Evolutionary conservation across 2,113 vertebrate genomes (phyloP).

Genomic region (Otolemur garnettii): DNA sequence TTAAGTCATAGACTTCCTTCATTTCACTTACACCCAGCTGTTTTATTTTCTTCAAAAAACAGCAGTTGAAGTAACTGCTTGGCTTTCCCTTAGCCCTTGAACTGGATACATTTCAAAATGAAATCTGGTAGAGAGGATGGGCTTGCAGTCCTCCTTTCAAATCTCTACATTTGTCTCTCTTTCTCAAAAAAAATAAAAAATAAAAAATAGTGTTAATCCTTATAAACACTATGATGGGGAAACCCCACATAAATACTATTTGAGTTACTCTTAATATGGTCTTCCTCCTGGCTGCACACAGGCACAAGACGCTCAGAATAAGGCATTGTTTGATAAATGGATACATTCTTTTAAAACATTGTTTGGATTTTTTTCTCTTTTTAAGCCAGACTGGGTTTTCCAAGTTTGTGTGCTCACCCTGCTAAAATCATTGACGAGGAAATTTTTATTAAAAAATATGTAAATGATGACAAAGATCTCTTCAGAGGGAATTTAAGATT

Average conservation of each 20-base stretch:
- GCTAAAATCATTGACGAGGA: constrained; percentile 67
- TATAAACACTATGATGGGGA: constrained; percentile 78
- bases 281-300: constrained; percentile 66
- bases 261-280: constrained; percentile 82
- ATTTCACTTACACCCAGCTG: constrained; percentile 89
- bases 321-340: constrained; percentile 53
- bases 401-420: constrained; percentile 57
- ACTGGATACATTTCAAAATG: constrained; percentile 83
- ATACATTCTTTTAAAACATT: constrained; percentile 34
- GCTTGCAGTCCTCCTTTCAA: constrained; percentile 76
- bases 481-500: constrained; percentile 79
- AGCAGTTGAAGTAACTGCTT: constrained; percentile 86
- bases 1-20: constrained; percentile 88
- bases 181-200: background rate
- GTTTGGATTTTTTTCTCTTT: background rate
- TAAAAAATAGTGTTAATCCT: constrained; percentile 74
- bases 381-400: constrained; percentile 25
- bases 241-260: constrained; percentile 80
- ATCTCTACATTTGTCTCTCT: constrained; percentile 77
- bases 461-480: constrained; percentile 75
- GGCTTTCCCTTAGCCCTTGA: constrained; percentile 88
- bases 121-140: constrained; percentile 56
- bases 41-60: constrained; percentile 91
- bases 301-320: constrained; percentile 77
- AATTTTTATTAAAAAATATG: constrained; percentile 79